Base-by-base conservation (phyloP, 2,888 invertebrate genomes). In the Acrobasis consociella region DNA sequence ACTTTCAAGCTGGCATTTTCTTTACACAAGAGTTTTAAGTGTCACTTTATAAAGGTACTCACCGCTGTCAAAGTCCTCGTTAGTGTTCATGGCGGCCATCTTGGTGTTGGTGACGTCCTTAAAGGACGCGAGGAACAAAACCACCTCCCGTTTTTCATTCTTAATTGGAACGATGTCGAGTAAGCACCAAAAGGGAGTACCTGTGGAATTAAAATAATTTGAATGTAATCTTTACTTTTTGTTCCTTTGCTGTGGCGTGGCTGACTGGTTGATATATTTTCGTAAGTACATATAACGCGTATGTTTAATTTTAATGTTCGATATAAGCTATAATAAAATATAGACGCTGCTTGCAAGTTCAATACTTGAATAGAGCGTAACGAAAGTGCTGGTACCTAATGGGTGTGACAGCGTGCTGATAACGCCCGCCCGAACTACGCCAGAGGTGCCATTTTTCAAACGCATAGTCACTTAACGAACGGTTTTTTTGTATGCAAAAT, bases 151-250 rank as follows among this genome's bases (percentile, higher is more conserved):
- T 89, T 99, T 99, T 88, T 99, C 99, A 94, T 99, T 99, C 93
- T 99, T 99, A 91, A 99, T 99, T 82, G 99, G 99, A 68, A 99
- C 98, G 87, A 99, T 98, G 93, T 99, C 99, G 91, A 99, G 94
- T 75, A 99, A 94, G 92, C 98, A 99, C 97, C 98, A 97, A 91
- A 99, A 99, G 62, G 97, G 96, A 74, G 95, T 95, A 71, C 97
- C 98, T 98, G 94, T 58, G 50, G n/a, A 78, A 82, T 13, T 2
- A 75, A 72, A 72, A 69, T 65, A 75, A 77, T 75, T 42, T 15
- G 39, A 72, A 71, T 76, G 71, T 80, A 69, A 78, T 49, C 9
- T 31, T 11, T 5, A 8, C 8, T 15, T 39, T 39, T 16, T 37
- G 52, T 0, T 52, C 42, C 22, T 22, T 22, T 10, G 10, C 52